Conservation (phyloP, 2,113 vertebrate species). For the Mesocricetus auratus region DNA sequence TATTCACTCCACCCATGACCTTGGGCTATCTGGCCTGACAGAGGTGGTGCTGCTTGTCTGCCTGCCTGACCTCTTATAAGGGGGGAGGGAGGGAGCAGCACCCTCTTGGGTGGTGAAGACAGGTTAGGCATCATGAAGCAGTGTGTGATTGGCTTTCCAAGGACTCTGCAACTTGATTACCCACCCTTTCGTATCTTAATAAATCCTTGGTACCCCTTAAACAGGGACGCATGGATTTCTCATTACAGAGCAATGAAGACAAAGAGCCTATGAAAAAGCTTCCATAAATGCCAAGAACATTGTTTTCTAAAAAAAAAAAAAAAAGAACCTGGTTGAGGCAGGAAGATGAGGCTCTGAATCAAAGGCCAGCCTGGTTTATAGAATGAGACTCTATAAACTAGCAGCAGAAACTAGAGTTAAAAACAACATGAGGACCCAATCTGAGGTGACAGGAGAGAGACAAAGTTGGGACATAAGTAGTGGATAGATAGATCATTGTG, state of each 20-base stretch:
- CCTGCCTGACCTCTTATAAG: too few species aligned
- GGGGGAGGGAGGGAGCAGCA: too few species aligned
- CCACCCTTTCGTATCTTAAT: too few species aligned
- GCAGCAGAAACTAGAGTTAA: rapidly evolving
- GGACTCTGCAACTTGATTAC: too few species aligned
- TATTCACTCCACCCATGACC: too few species aligned
- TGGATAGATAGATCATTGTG: not conserved
- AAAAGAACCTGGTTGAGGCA: not conserved
- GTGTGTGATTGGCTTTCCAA: too few species aligned
- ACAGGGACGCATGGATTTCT: too few species aligned
- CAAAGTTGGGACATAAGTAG: not conserved
- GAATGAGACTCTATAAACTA: not conserved
- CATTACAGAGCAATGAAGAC: not conserved
- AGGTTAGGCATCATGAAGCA: too few species aligned
- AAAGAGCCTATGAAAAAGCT: not conserved
- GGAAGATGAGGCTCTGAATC: not conserved
- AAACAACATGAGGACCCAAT: rapidly evolving
- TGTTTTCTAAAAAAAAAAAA: not conserved
- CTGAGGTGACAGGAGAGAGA: not conserved
- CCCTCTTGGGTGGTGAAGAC: too few species aligned
- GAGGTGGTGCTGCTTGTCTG: too few species aligned
- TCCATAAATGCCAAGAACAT: not conserved
- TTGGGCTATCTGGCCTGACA: too few species aligned
- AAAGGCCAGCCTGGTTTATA: not conserved
- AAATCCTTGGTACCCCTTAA: too few species aligned